phyloP scores from a whole-genome alignment of 2,888 invertebrate species.

The Tridacna crocea region DNA sequence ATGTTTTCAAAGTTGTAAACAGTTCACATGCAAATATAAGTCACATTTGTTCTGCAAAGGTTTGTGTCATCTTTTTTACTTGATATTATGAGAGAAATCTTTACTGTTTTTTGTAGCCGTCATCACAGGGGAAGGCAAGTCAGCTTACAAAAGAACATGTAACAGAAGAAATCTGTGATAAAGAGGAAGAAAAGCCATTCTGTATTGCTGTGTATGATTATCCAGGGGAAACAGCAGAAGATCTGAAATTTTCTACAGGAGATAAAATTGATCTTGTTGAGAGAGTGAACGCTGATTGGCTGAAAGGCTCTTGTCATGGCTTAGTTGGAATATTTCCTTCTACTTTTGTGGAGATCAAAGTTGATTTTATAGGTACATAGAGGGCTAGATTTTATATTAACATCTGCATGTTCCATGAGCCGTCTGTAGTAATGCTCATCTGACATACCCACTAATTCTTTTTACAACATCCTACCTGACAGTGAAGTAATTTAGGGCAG shows the following conservation, averaged over 20 bases:
- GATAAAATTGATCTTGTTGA: slow-evolving; percentile 77
- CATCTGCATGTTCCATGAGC: background rate
- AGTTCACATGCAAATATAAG: too few species aligned
- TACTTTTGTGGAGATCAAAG: slow-evolving; percentile 69
- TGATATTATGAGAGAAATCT: too few species aligned
- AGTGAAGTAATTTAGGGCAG: too few species aligned
- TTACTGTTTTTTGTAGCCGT: too few species aligned
- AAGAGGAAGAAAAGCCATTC: slow-evolving; percentile 12
- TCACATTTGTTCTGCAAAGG: too few species aligned
- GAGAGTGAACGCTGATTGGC: slow-evolving; percentile 72
- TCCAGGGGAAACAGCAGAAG: slow-evolving; percentile 70
- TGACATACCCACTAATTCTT: too few species aligned
- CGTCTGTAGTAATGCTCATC: background rate
- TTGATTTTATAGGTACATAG: slow-evolving; percentile 42
- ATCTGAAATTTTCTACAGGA: slow-evolving; percentile 75
- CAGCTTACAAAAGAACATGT: too few species aligned
- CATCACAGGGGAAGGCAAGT: too few species aligned
- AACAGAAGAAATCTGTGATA: too few species aligned
- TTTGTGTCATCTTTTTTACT: too few species aligned
- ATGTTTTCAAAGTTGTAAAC: background rate
- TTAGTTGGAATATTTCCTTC: slow-evolving; percentile 74
- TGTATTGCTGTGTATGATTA: slow-evolving; percentile 76
- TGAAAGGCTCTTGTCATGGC: slow-evolving; percentile 68
- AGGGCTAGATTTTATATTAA: too few species aligned
- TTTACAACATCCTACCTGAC: too few species aligned